Evolutionary conservation across 2,113 vertebrate species (phyloP).

Genomic region (Myrmecobius fasciatus): DNA sequence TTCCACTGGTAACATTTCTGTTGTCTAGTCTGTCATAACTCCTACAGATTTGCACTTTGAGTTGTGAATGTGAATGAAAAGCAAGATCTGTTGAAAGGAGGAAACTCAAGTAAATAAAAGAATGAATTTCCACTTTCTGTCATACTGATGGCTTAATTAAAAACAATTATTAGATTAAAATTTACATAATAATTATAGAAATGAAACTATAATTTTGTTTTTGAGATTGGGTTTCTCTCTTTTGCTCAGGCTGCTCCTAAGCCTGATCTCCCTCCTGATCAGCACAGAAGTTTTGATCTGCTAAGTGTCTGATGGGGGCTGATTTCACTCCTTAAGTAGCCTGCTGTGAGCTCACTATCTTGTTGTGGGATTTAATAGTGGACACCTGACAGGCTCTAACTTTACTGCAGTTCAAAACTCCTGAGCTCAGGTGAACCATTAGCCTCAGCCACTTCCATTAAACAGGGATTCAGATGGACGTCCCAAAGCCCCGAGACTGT

Average conservation of each 20-base stretch:
- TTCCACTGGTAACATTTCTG: conserved; percentile 87
- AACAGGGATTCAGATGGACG: neutral
- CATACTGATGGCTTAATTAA: conserved; percentile 34
- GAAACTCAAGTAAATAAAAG: conserved; percentile 57
- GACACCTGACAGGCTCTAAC: neutral
- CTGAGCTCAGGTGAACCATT: neutral
- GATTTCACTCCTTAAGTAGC: neutral
- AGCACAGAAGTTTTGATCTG: neutral
- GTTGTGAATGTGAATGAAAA: conserved; percentile 5
- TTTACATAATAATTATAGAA: conserved; percentile 13
- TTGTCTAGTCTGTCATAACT: conserved; percentile 26
- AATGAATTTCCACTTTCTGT: conserved; percentile 27
- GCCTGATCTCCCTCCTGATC: neutral
- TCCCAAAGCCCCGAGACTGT: neutral
- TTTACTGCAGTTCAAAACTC: neutral
- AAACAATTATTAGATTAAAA: conserved; percentile 28
- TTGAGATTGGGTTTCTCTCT: neutral
- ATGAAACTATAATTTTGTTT: conserved; percentile 65
- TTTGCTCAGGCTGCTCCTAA: neutral
- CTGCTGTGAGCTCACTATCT: neutral
- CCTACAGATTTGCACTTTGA: conserved; percentile 9
- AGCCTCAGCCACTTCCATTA: neutral
- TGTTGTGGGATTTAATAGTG: neutral
- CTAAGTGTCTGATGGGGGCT: neutral
- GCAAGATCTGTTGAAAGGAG: neutral